Base-by-base conservation (phyloP, 2,113 vertebrate genomes). In the Actinemys pallida region DNA sequence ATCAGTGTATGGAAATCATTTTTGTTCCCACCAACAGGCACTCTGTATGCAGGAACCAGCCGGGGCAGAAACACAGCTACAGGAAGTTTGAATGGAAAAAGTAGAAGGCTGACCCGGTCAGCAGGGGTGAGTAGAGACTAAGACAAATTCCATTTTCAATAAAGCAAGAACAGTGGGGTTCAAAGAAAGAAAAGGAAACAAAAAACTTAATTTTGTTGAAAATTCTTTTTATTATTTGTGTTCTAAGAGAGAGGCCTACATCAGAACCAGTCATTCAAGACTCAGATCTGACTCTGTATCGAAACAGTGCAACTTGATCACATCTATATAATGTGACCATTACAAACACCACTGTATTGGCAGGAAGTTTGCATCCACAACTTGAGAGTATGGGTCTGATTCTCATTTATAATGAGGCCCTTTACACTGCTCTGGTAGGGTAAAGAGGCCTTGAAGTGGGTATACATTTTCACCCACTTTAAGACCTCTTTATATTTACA, bases 41-140 rank as follows among this genome's bases (percentile, higher is more conserved):
- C 47, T 83, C 53, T 86, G 10, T 94, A 89, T 54, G 54, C 86
- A 92, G 94, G 82, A 72, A 86, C 62, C 29, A 86, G 49, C 24
- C 39, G 3, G 65, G 72, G 9, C 45, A 89, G 54, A 90, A 93
- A 59, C 80, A 69, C 87, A 72, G n/a, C 24, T 53, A 79, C 81
- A 91, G 22, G 39, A 93, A n/a, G 45, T 59, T 76, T 57, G 83
- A 91, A 12, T 19, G 45, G 80, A 39, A 83, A 94, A 93, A 91
- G 25, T 5, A 76, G 53, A 2, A 0, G 6, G 3, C 65, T 22
- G 3, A 84, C 65, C 56, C 47, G 27, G 6, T 87, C 90, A 94
- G 62, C 92, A 88, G 92, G 95, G 89, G 96, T 98, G 90, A 97
- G 97, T 97, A 88, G 42, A 89, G 31, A 54, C 13, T 75, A 87